Percentiles rank a stretch among this genome's conserved stretches.
phyloP scores from a whole-genome alignment of 2,113 vertebrate species.

The Poeciliopsis turrubarensis region DNA sequence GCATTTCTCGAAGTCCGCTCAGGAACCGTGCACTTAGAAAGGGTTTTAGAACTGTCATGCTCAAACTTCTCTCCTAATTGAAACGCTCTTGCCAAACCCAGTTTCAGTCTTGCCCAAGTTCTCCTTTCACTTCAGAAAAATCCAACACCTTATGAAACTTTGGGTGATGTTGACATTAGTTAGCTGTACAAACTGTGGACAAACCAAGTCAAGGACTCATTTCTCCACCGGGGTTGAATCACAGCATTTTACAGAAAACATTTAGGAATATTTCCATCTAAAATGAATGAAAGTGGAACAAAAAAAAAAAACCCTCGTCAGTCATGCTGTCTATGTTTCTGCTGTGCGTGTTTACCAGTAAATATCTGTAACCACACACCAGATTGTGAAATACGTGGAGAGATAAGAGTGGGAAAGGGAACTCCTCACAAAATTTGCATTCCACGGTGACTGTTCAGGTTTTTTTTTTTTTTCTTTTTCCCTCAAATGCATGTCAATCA shows the following conservation, averaged over 20 bases:
- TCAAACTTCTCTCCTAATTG: slow-evolving; percentile 42
- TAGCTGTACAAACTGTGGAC: slow-evolving; percentile 65
- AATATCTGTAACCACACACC: slow-evolving; percentile 62
- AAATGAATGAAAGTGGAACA: slow-evolving; percentile 30
- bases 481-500: slow-evolving; percentile 19
- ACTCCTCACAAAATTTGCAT: slow-evolving; percentile 48
- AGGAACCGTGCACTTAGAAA: slow-evolving; percentile 26
- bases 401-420: slow-evolving; percentile 60
- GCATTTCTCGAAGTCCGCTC: slow-evolving; percentile 30
- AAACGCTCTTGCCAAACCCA: slow-evolving; percentile 68
- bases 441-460: slow-evolving; percentile 34
- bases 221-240: slow-evolving; percentile 30
- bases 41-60: slow-evolving; percentile 21
- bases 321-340: slow-evolving; percentile 35
- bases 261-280: slow-evolving; percentile 19
- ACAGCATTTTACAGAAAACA: neutral
- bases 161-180: slow-evolving; percentile 55
- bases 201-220: slow-evolving; percentile 53
- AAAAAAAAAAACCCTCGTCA: slow-evolving; percentile 43
- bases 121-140: slow-evolving; percentile 85
- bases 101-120: slow-evolving; percentile 83
- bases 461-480: neutral
- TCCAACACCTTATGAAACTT: slow-evolving; percentile 75
- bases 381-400: slow-evolving; percentile 66
- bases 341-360: slow-evolving; percentile 62